phyloP scores from a whole-genome alignment of 2,113 vertebrate genomes.

The Axis porcinus region DNA sequence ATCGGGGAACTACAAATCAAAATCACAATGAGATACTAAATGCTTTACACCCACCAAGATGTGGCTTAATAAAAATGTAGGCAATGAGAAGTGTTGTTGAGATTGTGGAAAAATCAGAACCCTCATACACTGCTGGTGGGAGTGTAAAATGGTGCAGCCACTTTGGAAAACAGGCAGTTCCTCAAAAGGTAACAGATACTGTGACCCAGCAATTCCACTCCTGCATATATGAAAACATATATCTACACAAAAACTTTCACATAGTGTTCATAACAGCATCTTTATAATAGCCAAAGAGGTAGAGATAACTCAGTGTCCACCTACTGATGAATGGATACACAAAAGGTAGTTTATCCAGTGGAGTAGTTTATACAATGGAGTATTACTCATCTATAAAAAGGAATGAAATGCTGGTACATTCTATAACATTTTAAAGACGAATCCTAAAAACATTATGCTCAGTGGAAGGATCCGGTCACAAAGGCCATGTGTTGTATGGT shows the following conservation, averaged over 20 bases:
- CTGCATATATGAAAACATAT: not conserved
- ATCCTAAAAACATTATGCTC: not conserved
- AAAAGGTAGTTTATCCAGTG: not conserved
- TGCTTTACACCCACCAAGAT: not conserved
- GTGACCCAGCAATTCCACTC: not conserved
- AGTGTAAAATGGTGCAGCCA: not conserved
- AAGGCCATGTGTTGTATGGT: not conserved
- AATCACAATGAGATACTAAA: not conserved
- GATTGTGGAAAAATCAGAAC: not conserved
- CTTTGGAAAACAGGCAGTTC: not conserved
- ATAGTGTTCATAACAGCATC: not conserved
- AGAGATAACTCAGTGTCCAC: not conserved
- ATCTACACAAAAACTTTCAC: not conserved
- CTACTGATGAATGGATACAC: not conserved
- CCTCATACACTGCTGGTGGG: not conserved
- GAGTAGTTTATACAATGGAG: not conserved
- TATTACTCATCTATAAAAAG: not conserved
- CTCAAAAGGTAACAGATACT: not conserved
- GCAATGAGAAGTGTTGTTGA: not conserved
- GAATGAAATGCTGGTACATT: not conserved
- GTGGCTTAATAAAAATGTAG: not conserved
- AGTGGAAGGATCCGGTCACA: not conserved
- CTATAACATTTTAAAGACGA: not conserved
- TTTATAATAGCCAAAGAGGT: not conserved
- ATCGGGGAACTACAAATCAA: not conserved